phyloP scores from a whole-genome alignment of 23 tunicate genomes.

The Clavelina lepadiformis region DNA sequence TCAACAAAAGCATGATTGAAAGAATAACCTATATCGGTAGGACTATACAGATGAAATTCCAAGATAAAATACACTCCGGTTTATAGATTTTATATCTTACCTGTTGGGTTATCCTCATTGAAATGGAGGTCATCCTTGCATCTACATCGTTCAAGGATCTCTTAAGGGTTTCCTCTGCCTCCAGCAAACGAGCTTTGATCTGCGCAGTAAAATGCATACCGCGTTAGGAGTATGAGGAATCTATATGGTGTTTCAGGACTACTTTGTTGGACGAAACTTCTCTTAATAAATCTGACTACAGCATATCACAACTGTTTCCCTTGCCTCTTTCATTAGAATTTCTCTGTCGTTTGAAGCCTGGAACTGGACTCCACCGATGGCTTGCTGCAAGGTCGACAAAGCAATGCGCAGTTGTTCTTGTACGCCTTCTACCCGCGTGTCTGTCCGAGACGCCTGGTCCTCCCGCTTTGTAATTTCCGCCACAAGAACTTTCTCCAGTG shows the following conservation, averaged over 20 bases:
- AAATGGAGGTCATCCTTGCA: conserved; percentile 46
- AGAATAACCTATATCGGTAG: too few species aligned
- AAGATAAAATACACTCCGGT: background rate
- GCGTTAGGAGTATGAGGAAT: too few species aligned
- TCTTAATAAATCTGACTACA: too few species aligned
- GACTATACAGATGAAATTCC: too few species aligned
- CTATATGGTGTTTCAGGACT: too few species aligned
- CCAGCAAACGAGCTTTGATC: conserved; percentile 39
- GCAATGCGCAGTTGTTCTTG: conserved; percentile 88
- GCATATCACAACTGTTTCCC: too few species aligned
- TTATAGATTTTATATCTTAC: conserved; percentile 10
- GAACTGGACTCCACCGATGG: conserved; percentile 65
- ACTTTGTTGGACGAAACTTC: too few species aligned
- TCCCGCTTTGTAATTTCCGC: conserved; percentile 91
- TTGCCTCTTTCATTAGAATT: conserved; percentile 39
- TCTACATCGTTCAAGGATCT: conserved; percentile 58
- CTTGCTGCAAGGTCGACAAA: conserved; percentile 68
- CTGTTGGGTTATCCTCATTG: conserved; percentile 74
- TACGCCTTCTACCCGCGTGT: conserved; percentile 45
- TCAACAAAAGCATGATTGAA: too few species aligned
- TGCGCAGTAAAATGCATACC: too few species aligned
- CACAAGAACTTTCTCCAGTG: conserved; percentile 72
- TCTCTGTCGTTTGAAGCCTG: conserved; percentile 54
- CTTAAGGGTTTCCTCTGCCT: conserved; percentile 34
- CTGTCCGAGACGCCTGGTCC: conserved; percentile 26